Base-by-base conservation (phyloP, 2,888 invertebrate genomes). In the Acanthococcus lagerstroemiae region DNA sequence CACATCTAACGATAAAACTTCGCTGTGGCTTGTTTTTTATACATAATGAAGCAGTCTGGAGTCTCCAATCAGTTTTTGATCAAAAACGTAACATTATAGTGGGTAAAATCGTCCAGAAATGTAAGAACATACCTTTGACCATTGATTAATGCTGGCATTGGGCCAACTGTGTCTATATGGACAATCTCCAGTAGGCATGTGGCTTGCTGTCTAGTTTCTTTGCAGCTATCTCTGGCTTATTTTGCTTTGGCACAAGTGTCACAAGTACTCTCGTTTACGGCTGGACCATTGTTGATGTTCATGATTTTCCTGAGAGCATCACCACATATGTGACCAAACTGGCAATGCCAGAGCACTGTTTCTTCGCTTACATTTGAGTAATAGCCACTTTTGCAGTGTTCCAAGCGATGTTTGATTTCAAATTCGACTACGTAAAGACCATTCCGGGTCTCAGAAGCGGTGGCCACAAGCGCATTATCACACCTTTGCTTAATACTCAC, bases 301-400 rank as follows among this genome's bases (percentile, higher is more conserved):
- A 67, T 5, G 7, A 69, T 37, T 55, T 65, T 67, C 22, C 63
- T 56, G 21, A 69, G 19, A 61, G 56, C 57, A 30, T 58, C 66
- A 55, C 67, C 52, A 19, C 50, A 65, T 5, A 71, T n/a, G 55
- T 71, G 69, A 19, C 69, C 70, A 12, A 67, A 25, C 21, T 69
- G 27, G 44, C 60, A 30, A 26, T 70, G 68, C 69, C 69, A 70
- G n/a, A 69, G 24, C 26, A 66, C n/a, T n/a, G n/a, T n/a, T n/a
- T n/a, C n/a, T n/a, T n/a, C n/a, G n/a, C n/a, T n/a, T n/a, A n/a
- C n/a, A n/a, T n/a, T n/a, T n/a, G n/a, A n/a, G n/a, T n/a, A n/a
- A n/a, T n/a, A n/a, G n/a, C n/a, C n/a, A n/a, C n/a, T n/a, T n/a
- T n/a, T n/a, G n/a, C n/a, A n/a, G n/a, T n/a, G n/a, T n/a, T n/a